Evolutionary conservation across 2,888 invertebrate species (phyloP).

Genomic region (Dyspetes luteomarginatus): DNA sequence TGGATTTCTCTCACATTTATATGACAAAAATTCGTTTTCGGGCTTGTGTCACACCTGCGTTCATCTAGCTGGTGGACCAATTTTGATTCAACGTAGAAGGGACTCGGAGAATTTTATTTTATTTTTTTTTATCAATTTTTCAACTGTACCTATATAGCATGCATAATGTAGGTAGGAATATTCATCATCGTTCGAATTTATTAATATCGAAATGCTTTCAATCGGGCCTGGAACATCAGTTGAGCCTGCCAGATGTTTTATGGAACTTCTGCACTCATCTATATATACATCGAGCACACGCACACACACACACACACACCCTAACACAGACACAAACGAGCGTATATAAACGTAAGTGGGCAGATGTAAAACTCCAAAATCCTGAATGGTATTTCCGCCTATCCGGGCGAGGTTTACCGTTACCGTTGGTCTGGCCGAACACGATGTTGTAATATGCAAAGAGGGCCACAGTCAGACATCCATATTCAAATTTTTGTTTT

Average conservation of each 20-base stretch:
- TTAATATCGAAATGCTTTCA: conserved; percentile 59
- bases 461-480: conserved; percentile 42
- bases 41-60: neutral
- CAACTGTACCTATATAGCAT: conserved; percentile 42
- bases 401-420: conserved; percentile 20
- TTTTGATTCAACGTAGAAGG: neutral
- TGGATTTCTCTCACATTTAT: no score
- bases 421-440: conserved; percentile 33
- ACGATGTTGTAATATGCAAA: conserved; percentile 61
- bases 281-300: neutral
- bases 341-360: conserved; percentile 15
- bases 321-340: neutral
- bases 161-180: conserved; percentile 59
- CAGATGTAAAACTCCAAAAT: neutral
- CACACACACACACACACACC: neutral
- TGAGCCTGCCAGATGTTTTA: conserved; percentile 49
- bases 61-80: neutral
- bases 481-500: conserved; percentile 52
- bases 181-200: conserved; percentile 63
- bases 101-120: conserved; percentile 14
- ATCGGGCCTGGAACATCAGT: conserved; percentile 39
- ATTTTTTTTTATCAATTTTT: conserved; percentile 23
- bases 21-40: no score
- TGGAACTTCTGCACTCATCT: neutral
- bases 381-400: conserved; percentile 38